Evolutionary conservation across 2,888 invertebrate genomes (phyloP), one percentile per base, ranked within the genome.

Genomic region (Aelia acuminata): DNA sequence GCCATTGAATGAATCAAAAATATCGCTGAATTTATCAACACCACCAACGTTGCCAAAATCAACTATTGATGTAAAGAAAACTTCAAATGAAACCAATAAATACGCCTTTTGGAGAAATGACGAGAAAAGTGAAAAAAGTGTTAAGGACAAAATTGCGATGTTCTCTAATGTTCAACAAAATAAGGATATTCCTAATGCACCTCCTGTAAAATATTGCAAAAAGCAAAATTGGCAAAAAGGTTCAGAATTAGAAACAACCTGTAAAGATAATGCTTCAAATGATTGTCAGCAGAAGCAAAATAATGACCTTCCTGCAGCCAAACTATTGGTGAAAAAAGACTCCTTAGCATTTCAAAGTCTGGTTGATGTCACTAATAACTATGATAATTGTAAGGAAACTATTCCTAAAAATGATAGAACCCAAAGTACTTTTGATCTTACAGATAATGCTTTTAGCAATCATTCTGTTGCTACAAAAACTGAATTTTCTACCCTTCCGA

Each of bases 131-230:
- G 96, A 96, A 92, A 95, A 95, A 90, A 96, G 96, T 91, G 96
- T 97, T 88, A 95, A 95, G 91, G 97, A 97, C 92, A 97, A 97
- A 93, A 97, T 97, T 91, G 97, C 97, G 89, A 96, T 97, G 96
- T 97, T 97, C 92, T 96, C 96, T 84, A 94, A 93, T 93, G 89
- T 88, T 18, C 86, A 89, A 90, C 53, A 88, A n/a, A 88, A 35
- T n/a, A 43, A 84, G 84, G 80, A 80, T 43, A 63, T 48, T 92
- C 92, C 87, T 92, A 92, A 3, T 90, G 89, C 26, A 20, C 90
- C 22, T 47, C 90, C 1, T 48, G 84, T 47, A 80, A 89, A 63
- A 89, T 63, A n/a, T 63, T 43, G 43, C 48, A 86, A 70, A 47
- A 86, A 86, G 31, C 43, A 43, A 63, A 39, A 39, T 53, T 63